Percentiles rank a stretch among this genome's conserved stretches.
phyloP scores from a whole-genome alignment of 92 coral and sea anemone species.

The Parazoanthus darwini region DNA sequence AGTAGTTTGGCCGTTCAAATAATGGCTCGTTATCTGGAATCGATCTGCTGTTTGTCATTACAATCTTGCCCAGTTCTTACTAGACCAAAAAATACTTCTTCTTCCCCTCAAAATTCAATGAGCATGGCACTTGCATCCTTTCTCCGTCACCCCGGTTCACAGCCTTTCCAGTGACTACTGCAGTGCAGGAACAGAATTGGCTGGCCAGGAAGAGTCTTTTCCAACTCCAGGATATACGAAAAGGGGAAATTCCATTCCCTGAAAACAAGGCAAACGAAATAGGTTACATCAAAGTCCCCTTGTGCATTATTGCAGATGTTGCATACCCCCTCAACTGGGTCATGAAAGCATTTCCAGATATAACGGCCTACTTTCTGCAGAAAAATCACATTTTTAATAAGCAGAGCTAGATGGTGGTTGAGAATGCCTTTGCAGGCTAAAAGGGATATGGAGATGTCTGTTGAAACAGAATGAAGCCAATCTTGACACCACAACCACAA shows the following conservation, averaged over 20 bases:
- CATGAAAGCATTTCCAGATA: conserved; percentile 36
- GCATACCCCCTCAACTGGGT: conserved; percentile 51
- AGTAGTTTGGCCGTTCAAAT: too few relatives aligned
- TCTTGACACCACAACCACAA: neutral
- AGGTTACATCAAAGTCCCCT: conserved; percentile 10
- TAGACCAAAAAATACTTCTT: too few relatives aligned
- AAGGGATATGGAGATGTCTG: conserved; percentile 30
- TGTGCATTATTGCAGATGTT: conserved; percentile 32
- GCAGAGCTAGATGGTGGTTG: conserved; percentile 20
- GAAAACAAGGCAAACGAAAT: conserved; percentile 17
- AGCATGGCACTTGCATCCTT: too few relatives aligned
- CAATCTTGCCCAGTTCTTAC: too few relatives aligned
- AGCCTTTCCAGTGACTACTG: too few relatives aligned
- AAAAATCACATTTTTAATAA: conserved; percentile 11
- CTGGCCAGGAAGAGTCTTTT: too few relatives aligned
- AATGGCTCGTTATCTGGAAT: too few relatives aligned
- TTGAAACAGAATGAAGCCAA: conserved; percentile 28
- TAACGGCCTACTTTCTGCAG: conserved; percentile 10
- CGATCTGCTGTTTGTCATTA: too few relatives aligned
- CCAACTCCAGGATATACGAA: conserved; percentile 29
- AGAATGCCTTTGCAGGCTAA: conserved; percentile 26
- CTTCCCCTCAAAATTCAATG: too few relatives aligned
- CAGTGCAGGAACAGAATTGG: too few relatives aligned
- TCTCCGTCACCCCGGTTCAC: too few relatives aligned
- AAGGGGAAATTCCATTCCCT: conserved; percentile 38